Base-by-base conservation (phyloP, 2,797 vertebrate species). In the Channallabes apus region DNA sequence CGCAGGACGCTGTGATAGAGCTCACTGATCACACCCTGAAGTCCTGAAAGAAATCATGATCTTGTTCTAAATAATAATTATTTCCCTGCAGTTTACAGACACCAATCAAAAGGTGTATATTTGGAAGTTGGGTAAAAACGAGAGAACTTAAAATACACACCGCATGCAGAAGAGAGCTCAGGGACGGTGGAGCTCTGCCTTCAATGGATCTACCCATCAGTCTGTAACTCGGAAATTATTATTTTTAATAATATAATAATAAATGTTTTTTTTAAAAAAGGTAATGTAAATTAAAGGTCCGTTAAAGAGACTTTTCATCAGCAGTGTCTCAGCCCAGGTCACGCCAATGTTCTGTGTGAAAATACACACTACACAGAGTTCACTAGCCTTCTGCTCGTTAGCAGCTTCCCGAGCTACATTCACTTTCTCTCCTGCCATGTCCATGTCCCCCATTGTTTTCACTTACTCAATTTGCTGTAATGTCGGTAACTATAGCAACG, bases 401-500 rank as follows among this genome's bases (percentile, higher is more conserved):
- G 46, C 78, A 7, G 18, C 65, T n/a, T 67, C 51, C 76, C 24
- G 29, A 51, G 64, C 76, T 75, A 29, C 51, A 59, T 85, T 85
- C 62, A 24, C 75, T 67, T 78, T 82, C 68, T 61, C n/a, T 71
- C 62, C 75, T 83, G 56, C 24, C 83, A 68, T 41, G 65, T 71
- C 32, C 2, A 27, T 72, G 68, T 51, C 9, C 27, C 62, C 77
- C 77, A n/a, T 77, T 61, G 3, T 59, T 56, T 83, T 77, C 61
- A 78, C 56, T 38, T 46, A 9, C 61, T 54, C 65, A 22, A 68
- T 86, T 82, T 76, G 82, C 38, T 7, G 72, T 86, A 82, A 86
- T 76, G 54, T 18, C 68, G 65, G 83, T 88, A 79, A 82, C 80
- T 85, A 86, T 71, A 56, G 85, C 80, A 79, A 54, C 14, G 3